A percentile compares a stretch with the other conserved stretches of the same genome.
These are phyloP conservation scores for Phaethon lepturus DNA, from an alignment of 2,113 vertebrate species.

Conservation along the genomic window DNA sequence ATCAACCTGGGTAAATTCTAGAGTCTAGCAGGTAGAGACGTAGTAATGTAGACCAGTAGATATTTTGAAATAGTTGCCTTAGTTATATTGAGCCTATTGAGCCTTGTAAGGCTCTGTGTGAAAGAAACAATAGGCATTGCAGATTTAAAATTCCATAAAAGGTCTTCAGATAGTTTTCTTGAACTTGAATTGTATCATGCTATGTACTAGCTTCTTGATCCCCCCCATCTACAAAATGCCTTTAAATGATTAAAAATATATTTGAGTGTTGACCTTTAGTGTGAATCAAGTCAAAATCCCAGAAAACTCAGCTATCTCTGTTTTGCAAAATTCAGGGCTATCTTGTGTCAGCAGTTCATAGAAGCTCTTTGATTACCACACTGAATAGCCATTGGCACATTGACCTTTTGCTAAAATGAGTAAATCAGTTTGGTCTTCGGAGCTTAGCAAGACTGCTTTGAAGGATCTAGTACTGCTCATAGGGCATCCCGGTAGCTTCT, in stretches of 20 bases:
- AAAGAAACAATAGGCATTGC: neutral
- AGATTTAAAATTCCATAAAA: neutral
- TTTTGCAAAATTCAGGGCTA: neutral
- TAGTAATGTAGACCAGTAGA: neutral
- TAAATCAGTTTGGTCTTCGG: neutral
- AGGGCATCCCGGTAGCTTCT: fast-evolving
- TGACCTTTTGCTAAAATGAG: neutral
- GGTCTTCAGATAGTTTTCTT: neutral
- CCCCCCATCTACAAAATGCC: neutral
- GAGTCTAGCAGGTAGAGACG: neutral
- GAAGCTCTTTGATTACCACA: neutral
- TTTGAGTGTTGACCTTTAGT: neutral
- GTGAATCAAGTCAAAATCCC: neutral
- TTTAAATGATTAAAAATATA: neutral
- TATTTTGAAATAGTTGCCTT: neutral
- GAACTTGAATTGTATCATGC: neutral
- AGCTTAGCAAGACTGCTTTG: neutral
- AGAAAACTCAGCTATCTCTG: neutral
- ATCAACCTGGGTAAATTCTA: neutral
- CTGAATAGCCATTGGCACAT: neutral
- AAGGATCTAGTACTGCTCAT: neutral
- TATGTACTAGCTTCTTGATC: neutral
- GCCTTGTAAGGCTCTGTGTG: neutral
- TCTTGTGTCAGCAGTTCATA: neutral
- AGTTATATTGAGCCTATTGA: neutral